Evolutionary conservation across 2,797 vertebrate genomes (phyloP).

Genomic region (Molossus molossus): DNA sequence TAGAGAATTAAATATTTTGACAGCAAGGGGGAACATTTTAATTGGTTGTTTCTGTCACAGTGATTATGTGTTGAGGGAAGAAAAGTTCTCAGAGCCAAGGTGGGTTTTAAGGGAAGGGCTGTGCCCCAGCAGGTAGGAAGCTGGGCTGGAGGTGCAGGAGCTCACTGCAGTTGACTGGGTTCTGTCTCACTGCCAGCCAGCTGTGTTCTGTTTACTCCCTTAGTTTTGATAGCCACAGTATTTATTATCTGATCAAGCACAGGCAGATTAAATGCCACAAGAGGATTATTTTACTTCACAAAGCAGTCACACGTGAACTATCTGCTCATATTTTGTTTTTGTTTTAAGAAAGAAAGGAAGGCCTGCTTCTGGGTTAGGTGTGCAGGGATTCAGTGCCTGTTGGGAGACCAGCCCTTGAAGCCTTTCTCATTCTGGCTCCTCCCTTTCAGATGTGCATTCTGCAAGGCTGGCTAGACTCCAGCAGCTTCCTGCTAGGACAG

Average conservation of each 20-base stretch:
- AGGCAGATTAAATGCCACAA: conserved; percentile 77
- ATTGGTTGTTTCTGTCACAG: conserved; percentile 65
- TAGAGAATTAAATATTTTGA: conserved; percentile 56
- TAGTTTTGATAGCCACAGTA: conserved; percentile 59
- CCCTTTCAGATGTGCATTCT: neutral
- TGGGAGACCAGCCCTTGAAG: neutral
- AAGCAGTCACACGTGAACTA: conserved; percentile 63
- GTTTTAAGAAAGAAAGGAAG: conserved; percentile 68
- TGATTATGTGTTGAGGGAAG: conserved; percentile 22
- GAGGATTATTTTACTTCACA: conserved; percentile 78
- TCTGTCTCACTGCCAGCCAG: neutral
- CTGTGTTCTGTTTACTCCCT: conserved; percentile 72
- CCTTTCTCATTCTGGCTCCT: neutral
- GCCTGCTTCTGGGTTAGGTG: neutral
- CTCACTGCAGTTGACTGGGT: conserved; percentile 42
- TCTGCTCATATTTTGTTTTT: neutral
- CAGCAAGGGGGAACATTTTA: neutral
- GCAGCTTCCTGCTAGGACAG: neutral
- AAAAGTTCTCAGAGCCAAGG: neutral
- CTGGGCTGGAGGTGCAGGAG: neutral
- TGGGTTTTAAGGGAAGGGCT: conserved; percentile 52
- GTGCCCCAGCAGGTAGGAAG: neutral
- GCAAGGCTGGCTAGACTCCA: neutral
- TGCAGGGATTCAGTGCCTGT: neutral
- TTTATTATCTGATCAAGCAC: conserved; percentile 74